Conservation (phyloP, 2,888 invertebrate genomes). For the Elmis aenea region DNA sequence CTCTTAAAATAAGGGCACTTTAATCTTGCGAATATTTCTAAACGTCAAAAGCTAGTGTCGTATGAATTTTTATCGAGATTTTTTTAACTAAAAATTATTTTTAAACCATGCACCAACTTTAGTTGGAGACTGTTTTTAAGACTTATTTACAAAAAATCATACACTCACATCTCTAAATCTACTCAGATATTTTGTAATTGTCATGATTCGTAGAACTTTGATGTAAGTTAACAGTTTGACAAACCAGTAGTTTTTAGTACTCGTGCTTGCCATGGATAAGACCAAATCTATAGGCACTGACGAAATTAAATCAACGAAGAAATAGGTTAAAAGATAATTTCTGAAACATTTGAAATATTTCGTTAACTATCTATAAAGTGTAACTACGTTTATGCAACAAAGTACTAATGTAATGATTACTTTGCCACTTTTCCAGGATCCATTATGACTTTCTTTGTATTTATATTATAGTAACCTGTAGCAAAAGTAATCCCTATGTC, state of each 20-base stretch:
- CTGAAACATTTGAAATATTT: too few species aligned
- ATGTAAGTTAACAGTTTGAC: constrained; percentile 31
- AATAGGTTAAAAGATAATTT: constrained; percentile 35
- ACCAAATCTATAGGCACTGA: constrained; percentile 35
- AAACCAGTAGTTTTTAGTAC: constrained; percentile 24
- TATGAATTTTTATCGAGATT: too few species aligned
- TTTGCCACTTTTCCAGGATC: constrained; percentile 34
- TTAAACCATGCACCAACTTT: too few species aligned
- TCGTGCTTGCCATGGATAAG: constrained; percentile 13
- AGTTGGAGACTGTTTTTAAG: too few species aligned
- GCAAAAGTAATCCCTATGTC: constrained; percentile 39
- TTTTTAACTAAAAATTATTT: too few species aligned
- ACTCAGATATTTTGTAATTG: constrained; percentile 33
- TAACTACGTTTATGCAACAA: too few species aligned
- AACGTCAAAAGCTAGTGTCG: too few species aligned
- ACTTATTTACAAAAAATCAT: too few species aligned
- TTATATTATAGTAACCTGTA: constrained; percentile 42
- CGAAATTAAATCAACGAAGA: constrained; percentile 36
- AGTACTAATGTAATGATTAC: too few species aligned
- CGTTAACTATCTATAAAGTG: too few species aligned
- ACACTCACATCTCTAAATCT: constrained; percentile 35
- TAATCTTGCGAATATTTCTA: too few species aligned
- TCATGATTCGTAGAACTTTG: constrained; percentile 37
- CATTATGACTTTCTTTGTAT: constrained; percentile 38
- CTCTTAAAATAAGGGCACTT: too few species aligned